These are phyloP conservation scores for Apodemia zela DNA, from an alignment of 2,888 invertebrate genomes.

Conservation along the genomic window DNA sequence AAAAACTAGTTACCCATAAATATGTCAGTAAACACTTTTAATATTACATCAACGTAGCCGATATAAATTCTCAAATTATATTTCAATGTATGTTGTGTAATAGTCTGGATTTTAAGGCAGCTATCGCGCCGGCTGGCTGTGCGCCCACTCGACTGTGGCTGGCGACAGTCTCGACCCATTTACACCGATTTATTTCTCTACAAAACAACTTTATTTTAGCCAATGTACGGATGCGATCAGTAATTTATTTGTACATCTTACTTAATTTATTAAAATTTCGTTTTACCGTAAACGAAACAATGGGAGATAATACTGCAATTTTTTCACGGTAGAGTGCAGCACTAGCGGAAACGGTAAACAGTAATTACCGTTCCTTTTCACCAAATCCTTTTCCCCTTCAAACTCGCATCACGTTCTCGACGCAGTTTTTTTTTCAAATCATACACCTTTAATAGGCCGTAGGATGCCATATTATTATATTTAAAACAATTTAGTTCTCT, in stretches of 20 bases:
- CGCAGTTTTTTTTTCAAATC: no score
- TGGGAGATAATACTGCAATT: no score
- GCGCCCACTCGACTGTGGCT: constrained; percentile 33
- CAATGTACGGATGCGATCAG: constrained; percentile 29
- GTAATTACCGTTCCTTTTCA: no score
- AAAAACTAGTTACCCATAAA: no score
- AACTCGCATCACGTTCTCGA: no score
- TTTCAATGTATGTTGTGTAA: constrained; percentile 13
- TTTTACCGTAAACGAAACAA: neutral
- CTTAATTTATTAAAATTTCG: constrained; percentile 24
- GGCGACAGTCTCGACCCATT: constrained; percentile 36
- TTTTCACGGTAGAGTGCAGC: no score
- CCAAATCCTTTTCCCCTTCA: no score
- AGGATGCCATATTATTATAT: no score
- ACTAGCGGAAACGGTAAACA: no score
- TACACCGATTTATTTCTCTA: constrained; percentile 35
- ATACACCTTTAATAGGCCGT: no score
- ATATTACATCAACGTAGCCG: neutral
- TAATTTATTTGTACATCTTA: constrained; percentile 29
- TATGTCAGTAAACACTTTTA: neutral
- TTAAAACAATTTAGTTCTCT: no score
- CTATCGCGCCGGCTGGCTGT: constrained; percentile 29
- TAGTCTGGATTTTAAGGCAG: constrained; percentile 12
- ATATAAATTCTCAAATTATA: constrained; percentile 10
- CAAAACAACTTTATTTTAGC: constrained; percentile 33